Base-by-base conservation (phyloP, 1,140 invertebrate species). In the Proctacanthus coquilletti region DNA sequence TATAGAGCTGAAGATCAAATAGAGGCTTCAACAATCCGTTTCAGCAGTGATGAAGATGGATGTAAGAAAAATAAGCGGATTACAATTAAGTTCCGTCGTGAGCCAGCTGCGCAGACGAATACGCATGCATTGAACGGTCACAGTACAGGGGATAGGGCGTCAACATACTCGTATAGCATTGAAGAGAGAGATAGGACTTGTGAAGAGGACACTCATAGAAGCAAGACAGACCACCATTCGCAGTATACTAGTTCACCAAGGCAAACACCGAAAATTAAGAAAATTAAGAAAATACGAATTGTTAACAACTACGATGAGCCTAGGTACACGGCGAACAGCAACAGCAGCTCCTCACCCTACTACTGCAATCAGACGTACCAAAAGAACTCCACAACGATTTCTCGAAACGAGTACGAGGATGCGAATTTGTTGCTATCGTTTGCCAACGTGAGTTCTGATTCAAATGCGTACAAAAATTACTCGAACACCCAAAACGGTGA, bases 21-120 rank as follows among this genome's bases (percentile, higher is more conserved):
- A 18, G 47, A 47, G 34, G 47, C 45, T 5, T 47, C 45, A n/a
- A 49, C 47, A 17, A 49, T 49, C 19, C 42, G 53, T 21, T 54
- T 56, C 9, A 48, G 42, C 17, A 45, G 44, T 5, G 50, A 57
- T 15, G 38, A 34, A 20, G 21, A 20, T n/a, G 21, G 33, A 27
- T 32, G 41, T 42, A 54, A 21, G 30, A 43, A 54, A 40, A 59
- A 56, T 40, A 50, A 56, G 40, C 53, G 53, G 8, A 53, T 58
- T 3, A 58, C 53, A 45, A 58, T 59, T 19, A 56, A 56, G 8
- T 29, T 29, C 27, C 27, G 15, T 9, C 27, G n/a, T n/a, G n/a
- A n/a, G n/a, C n/a, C n/a, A n/a, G n/a, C n/a, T n/a, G n/a, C n/a
- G n/a, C n/a, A n/a, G n/a, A n/a, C n/a, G n/a, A n/a, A n/a, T n/a